Conservation (phyloP, 2,113 vertebrate species). For the Actenoides lindsayi region DNA sequence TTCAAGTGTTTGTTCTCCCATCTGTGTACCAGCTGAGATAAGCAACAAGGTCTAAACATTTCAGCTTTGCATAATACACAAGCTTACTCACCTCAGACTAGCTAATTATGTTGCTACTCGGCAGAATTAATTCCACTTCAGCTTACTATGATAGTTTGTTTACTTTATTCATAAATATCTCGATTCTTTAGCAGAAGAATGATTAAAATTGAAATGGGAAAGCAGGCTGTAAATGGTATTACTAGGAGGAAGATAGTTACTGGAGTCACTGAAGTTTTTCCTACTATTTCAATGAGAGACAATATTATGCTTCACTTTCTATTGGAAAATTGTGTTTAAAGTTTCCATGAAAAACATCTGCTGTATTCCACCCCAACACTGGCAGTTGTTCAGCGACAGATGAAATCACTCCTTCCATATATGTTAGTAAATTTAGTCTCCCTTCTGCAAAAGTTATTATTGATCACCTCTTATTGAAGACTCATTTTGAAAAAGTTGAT, state of each 20-base stretch:
- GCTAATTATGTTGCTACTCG: background rate
- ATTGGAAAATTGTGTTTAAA: slow-evolving; percentile 43
- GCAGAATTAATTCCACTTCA: background rate
- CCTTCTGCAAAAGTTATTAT: slow-evolving; percentile 50
- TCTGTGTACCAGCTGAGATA: background rate
- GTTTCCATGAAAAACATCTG: slow-evolving; percentile 59
- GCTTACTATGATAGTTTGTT: background rate
- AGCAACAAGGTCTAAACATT: background rate
- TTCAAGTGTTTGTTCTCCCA: background rate
- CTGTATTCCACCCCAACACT: slow-evolving; percentile 35
- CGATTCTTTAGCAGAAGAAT: background rate
- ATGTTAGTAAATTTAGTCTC: slow-evolving; percentile 30
- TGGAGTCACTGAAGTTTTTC: background rate
- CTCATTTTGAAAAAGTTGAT: background rate
- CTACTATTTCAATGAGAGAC: background rate
- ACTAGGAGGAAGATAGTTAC: background rate
- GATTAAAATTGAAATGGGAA: background rate
- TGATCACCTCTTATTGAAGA: background rate
- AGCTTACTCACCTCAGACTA: background rate
- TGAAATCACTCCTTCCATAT: slow-evolving; percentile 50
- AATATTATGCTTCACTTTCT: slow-evolving; percentile 33
- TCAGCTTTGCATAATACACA: background rate
- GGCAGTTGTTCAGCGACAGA: background rate
- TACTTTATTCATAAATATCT: background rate
- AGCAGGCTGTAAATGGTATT: background rate